phyloP scores from a whole-genome alignment of 2,797 vertebrate species.

The Melanotaenia trifasciata region DNA sequence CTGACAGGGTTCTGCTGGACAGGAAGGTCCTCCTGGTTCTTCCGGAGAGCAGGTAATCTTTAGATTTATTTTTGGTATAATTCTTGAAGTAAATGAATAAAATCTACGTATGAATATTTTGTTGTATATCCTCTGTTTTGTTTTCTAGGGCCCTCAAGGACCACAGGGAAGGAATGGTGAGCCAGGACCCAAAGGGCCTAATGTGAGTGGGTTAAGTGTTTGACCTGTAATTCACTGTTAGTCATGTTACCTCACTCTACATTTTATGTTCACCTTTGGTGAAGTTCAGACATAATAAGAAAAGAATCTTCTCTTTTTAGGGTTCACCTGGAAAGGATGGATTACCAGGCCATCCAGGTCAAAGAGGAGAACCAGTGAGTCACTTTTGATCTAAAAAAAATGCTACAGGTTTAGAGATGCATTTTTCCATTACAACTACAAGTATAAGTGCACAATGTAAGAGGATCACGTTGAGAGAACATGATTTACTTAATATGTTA shows the following conservation, averaged over 20 bases:
- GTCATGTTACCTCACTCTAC: neutral
- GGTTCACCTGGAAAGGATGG: constrained; percentile 93
- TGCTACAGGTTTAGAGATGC: neutral
- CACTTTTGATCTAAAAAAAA: constrained; percentile 25
- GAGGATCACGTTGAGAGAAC: constrained; percentile 7
- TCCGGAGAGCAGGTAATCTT: constrained; percentile 88
- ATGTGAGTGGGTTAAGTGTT: constrained; percentile 81
- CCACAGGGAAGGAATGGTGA: constrained; percentile 88
- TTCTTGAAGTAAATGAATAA: constrained; percentile 3
- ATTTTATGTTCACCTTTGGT: constrained; percentile 20
- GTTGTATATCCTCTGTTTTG: constrained; percentile 22
- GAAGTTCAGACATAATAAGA: neutral
- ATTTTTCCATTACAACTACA: neutral
- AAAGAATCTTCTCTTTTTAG: constrained; percentile 71
- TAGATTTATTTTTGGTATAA: neutral
- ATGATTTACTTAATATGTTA: constrained; percentile 3
- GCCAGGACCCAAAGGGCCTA: constrained; percentile 88
- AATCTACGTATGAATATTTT: constrained; percentile 2
- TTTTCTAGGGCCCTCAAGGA: constrained; percentile 88
- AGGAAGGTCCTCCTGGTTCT: constrained; percentile 87
- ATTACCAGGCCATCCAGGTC: constrained; percentile 91
- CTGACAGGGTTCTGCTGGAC: constrained; percentile 88
- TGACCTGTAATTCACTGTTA: constrained; percentile 22
- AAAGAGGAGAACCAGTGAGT: constrained; percentile 93
- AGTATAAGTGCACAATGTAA: neutral